Percentiles rank a stretch among this genome's conserved stretches.
Evolutionary conservation across 2,113 vertebrate species (phyloP).

Genomic region (Rana temporaria): DNA sequence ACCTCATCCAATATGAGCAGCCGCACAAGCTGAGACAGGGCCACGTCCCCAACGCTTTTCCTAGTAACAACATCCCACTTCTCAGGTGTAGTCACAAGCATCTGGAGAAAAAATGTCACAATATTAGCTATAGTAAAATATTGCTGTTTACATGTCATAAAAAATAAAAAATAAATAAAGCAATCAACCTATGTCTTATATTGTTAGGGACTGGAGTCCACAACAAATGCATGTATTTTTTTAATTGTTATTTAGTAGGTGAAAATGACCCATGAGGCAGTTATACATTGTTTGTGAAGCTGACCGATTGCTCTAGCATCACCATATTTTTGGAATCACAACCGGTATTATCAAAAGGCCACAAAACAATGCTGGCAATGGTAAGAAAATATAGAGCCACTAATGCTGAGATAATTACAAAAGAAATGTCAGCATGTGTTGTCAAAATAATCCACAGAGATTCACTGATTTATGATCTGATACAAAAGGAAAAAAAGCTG

Average conservation of each 20-base stretch:
- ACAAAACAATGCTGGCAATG: background rate
- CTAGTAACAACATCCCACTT: constrained; percentile 99
- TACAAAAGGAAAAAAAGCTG: background rate
- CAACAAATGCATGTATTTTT: no score
- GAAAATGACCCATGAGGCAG: no score
- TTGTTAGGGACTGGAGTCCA: no score
- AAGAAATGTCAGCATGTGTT: constrained; percentile 34
- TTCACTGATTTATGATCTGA: background rate
- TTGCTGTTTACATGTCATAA: no score
- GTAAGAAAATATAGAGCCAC: background rate
- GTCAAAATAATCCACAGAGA: background rate
- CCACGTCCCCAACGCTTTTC: constrained; percentile 96
- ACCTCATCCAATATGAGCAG: constrained; percentile 97
- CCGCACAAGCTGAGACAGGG: constrained; percentile 91
- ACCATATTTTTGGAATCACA: constrained; percentile 13
- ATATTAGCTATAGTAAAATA: no score
- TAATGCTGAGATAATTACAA: constrained; percentile 8
- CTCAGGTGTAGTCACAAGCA: constrained; percentile 97
- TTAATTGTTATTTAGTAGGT: no score
- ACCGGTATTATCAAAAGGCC: background rate
- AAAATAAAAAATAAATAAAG: no score
- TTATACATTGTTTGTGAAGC: background rate
- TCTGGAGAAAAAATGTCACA: constrained; percentile 69
- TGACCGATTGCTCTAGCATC: background rate
- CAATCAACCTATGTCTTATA: no score